Evolutionary conservation across 2,113 vertebrate genomes (phyloP), one percentile per base, ranked within the genome.

Genomic region (Oreocharis arfaki): DNA sequence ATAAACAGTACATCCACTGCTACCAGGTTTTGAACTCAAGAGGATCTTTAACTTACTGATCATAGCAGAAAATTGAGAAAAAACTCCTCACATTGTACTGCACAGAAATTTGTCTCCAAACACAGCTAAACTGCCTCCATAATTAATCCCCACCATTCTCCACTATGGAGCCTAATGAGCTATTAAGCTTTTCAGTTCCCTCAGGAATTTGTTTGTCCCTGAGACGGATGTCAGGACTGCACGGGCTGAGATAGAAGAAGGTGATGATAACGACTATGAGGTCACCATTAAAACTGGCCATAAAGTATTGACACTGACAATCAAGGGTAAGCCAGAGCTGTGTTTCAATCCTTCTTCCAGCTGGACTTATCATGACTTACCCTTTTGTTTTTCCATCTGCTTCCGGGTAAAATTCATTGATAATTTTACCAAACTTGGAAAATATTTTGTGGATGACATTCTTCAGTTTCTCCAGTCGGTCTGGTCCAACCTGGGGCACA

Each of bases 381-480:
- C 99, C 99, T 97, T 99, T 99, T 26, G 99, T 99, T 94, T 98
- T 97, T 11, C 99, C 99, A 8, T 99, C 99, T 55, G 97, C 97
- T 37, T 99, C 99, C 0, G 99, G 99, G n/a, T 99, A 99, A 96
- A 98, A 99, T 90, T 99, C 99, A 16, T 99, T 99, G 50, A 98
- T 99, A 96, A 99, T 99, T 96, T 99, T 99, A 53, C 99, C 99
- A 83, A 99, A 99, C 95, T 99, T 99, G 82, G 99, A 99, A 97
- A 99, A 99, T 94, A 99, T 99, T 98, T 99, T 99, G 95, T 99
- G 98, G 87, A 99, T 99, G 95, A 99, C 99, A 16, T 99, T 99
- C 92, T 99, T 99, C 28, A 99, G 98, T 67, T 99, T 99, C 92
- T 99, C 99, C 69, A 99, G 95, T 12, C 99, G 98, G 76, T 99